Conservation (phyloP, 2,888 invertebrate genomes). For the Helicoverpa assulta region DNA sequence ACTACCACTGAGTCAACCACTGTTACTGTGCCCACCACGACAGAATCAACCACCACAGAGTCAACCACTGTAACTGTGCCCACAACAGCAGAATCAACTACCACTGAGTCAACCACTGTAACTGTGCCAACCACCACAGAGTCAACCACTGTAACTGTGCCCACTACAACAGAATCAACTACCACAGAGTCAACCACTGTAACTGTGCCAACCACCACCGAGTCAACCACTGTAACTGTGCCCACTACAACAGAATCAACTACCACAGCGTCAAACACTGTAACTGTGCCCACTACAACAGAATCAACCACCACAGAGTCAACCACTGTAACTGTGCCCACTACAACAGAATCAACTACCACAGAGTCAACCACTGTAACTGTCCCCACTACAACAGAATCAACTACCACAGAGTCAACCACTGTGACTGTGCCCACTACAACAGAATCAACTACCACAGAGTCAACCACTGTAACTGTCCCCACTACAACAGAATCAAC, state of each 20-base stretch:
- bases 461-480: background rate
- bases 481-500: slow-evolving; percentile 1
- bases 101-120: background rate
- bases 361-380: slow-evolving; percentile 3
- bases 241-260: background rate
- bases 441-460: background rate
- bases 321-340: too few species aligned
- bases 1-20: background rate
- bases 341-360: background rate
- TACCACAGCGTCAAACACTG: background rate
- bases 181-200: slow-evolving; percentile 18
- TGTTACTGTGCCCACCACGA: background rate
- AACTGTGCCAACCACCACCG: background rate
- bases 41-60: background rate
- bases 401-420: too few species aligned
- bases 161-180: slow-evolving; percentile 13
- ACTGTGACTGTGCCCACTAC: too few species aligned
- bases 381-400: background rate
- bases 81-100: background rate
- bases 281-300: too few species aligned
- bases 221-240: background rate
- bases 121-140: slow-evolving; percentile 3
- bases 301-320: too few species aligned
- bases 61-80: background rate
- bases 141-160: background rate